A percentile compares a stretch with the other conserved stretches of the same genome.
phyloP scores from a whole-genome alignment of 1,140 invertebrate genomes.

The Trichonephila clavata region DNA sequence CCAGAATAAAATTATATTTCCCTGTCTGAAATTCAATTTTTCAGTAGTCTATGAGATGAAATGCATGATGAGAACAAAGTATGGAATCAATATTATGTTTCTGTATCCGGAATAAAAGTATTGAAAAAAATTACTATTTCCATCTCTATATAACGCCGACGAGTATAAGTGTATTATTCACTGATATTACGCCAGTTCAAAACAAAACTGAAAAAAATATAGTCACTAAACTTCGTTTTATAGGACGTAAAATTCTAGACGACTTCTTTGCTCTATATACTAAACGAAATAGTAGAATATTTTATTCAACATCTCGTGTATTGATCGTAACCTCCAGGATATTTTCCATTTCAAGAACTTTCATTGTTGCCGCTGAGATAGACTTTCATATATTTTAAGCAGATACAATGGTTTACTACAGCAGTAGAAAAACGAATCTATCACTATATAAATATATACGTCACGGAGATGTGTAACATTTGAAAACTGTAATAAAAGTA shows the following conservation, averaged over 20 bases:
- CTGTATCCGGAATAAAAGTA: neutral
- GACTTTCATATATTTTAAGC: neutral
- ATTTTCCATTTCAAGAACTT: conserved; percentile 18
- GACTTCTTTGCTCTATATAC: conserved; percentile 1
- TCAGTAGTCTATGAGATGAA: neutral
- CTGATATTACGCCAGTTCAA: neutral
- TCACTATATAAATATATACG: neutral
- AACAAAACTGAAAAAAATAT: neutral
- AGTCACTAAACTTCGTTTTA: conserved; percentile 17
- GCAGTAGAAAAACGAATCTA: neutral
- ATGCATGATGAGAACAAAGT: neutral
- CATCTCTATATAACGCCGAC: neutral
- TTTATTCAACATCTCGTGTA: conserved; percentile 26
- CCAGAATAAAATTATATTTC: neutral
- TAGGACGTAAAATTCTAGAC: neutral
- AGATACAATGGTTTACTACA: neutral
- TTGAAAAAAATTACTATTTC: neutral
- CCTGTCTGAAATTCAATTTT: neutral
- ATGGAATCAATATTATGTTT: neutral
- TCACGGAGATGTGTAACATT: neutral
- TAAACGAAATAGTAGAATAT: neutral
- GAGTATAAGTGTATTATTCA: neutral
- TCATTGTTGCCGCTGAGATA: neutral
- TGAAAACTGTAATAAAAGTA: neutral
- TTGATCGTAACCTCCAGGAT: neutral